Base-by-base conservation (phyloP, 2,113 vertebrate species). In the Entelurus aequoreus region DNA sequence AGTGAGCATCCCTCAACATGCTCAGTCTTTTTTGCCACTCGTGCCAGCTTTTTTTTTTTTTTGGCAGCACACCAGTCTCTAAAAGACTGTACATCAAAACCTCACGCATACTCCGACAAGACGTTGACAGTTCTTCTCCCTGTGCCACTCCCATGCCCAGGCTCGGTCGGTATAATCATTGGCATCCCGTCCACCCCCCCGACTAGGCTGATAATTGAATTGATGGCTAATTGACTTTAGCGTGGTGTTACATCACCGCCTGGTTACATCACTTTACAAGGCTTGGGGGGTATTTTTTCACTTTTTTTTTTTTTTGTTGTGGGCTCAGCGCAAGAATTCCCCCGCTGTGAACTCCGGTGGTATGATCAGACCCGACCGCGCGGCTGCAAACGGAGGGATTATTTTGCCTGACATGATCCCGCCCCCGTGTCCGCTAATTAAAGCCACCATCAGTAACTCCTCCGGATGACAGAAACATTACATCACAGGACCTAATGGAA, bases 211-310 rank as follows among this genome's bases (percentile, higher is more conserved):
- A 65, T 87, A 89, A 89, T 87, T 83, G 76, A 76, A 86, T 82
- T 82, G 80, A 71, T 76, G 72, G 66, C 72, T 82, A 68, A 88
- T 90, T 85, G 85, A 90, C 86, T 84, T 81, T 21, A 63, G 68
- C 60, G 53, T 68, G 49, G 51, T 66, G 7, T 72, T 74, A 74
- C 69, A 63, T 81, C 67, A 72, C 19, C 19, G 50, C 48, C 8
- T n/a, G 42, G 60, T 61, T 42, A 40, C 13, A 66, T 68, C 48
- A 54, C 61, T 58, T 8, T 38, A 14, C 5, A 16, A 40, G 54
- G 0, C 42, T 21, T 46, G 15, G 6, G 21, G 49, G 63, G 67
- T 56, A 60, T 48, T 60, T 72, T 47, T 28, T 28, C 0, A 2
- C 1, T 19, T 19, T 19, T 1, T 19, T 19, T 19, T 2, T 19